A percentile compares a stretch with the other conserved stretches of the same genome.
These are phyloP conservation scores for Hippocampus comes DNA, from an alignment of 2,113 vertebrate species.

Conservation along the genomic window DNA sequence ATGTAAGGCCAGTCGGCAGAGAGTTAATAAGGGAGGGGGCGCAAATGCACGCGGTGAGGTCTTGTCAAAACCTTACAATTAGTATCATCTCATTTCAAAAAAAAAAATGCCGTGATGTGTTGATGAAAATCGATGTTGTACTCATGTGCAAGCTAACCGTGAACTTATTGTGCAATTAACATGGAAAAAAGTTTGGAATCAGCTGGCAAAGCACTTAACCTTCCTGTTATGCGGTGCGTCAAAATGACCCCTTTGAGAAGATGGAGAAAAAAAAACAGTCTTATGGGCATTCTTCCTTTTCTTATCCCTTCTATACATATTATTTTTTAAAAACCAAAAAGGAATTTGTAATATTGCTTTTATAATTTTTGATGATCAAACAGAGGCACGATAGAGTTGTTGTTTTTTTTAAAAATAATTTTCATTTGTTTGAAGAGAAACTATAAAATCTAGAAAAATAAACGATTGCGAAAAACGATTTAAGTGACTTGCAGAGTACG, in stretches of 20 bases:
- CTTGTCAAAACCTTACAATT: constrained; percentile 64
- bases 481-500: not conserved
- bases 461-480: too few species aligned
- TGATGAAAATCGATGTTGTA: constrained; percentile 47
- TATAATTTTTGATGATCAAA: not conserved
- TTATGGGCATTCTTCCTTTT: too few species aligned
- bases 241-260: not conserved
- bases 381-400: too few species aligned
- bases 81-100: constrained; percentile 63
- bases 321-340: not conserved
- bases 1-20: constrained; percentile 42
- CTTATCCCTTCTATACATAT: too few species aligned
- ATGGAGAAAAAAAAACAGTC: not conserved
- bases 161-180: constrained; percentile 8
- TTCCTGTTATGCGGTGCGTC: not conserved
- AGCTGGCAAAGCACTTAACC: constrained; percentile 4
- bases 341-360: not conserved
- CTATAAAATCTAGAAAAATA: not conserved
- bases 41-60: constrained; percentile 38
- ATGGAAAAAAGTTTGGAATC: constrained; percentile 13
- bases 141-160: not conserved
- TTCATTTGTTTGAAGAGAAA: too few species aligned
- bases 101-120: constrained; percentile 19
- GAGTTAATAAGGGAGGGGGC: constrained; percentile 47
- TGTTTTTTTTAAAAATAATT: too few species aligned